Conservation (phyloP, 2,888 invertebrate genomes). For the Acronicta psi region DNA sequence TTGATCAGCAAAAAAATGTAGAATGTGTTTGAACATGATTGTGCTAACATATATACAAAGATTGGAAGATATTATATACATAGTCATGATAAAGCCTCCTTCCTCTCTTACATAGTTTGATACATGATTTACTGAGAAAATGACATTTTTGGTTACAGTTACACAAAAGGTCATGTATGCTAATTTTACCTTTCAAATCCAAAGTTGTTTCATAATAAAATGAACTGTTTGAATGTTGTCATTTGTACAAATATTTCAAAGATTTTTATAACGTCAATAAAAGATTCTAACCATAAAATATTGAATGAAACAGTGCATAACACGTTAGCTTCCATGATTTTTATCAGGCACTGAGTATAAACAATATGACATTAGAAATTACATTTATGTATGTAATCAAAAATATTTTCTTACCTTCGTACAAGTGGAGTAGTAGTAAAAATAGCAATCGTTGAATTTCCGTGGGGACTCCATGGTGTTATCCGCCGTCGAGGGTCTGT, state of each 20-base stretch:
- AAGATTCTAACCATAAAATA: slow-evolving; percentile 53
- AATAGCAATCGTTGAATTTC: slow-evolving; percentile 96
- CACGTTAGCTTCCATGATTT: slow-evolving; percentile 49
- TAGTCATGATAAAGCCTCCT: neutral
- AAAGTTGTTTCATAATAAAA: slow-evolving; percentile 23
- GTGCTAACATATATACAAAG: too few relatives aligned
- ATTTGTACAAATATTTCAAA: slow-evolving; percentile 13
- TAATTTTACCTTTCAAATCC: slow-evolving; percentile 24
- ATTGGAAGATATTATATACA: neutral
- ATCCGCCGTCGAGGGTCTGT: slow-evolving; percentile 79
- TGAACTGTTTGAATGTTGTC: slow-evolving; percentile 7
- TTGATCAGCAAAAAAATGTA: neutral
- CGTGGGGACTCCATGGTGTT: slow-evolving; percentile 91
- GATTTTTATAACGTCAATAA: slow-evolving; percentile 33
- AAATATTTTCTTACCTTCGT: slow-evolving; percentile 91
- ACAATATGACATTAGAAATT: slow-evolving; percentile 44
- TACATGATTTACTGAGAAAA: neutral
- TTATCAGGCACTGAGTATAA: slow-evolving; percentile 45
- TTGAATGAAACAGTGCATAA: slow-evolving; percentile 35
- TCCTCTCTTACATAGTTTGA: too few relatives aligned
- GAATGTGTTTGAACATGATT: too few relatives aligned
- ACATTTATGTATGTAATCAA: slow-evolving; percentile 30
- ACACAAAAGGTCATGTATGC: slow-evolving; percentile 23
- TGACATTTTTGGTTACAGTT: slow-evolving; percentile 21
- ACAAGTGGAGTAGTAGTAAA: slow-evolving; percentile 96